phyloP scores from a whole-genome alignment of 1,140 invertebrate genomes.

The Drosophila murphyi region DNA sequence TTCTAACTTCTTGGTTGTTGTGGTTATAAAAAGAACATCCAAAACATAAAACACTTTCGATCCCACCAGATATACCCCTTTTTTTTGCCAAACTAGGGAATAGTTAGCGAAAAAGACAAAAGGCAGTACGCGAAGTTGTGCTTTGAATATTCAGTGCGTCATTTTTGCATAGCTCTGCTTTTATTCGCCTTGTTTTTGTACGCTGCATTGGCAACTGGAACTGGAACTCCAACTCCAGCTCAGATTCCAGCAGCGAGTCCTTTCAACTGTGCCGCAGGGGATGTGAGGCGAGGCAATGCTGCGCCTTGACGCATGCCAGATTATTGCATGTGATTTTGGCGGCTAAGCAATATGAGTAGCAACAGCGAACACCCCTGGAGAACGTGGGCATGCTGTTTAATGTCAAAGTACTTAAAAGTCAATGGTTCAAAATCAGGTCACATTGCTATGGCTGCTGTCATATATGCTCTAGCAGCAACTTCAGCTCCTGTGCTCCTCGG shows the following conservation, averaged over 20 bases:
- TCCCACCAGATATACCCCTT: neutral
- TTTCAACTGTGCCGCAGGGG: constrained; percentile 12
- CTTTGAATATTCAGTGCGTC: constrained; percentile 81
- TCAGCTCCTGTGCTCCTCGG: constrained; percentile 12
- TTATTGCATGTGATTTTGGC: constrained; percentile 67
- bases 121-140: constrained; percentile 57
- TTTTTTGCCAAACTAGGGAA: neutral
- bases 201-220: neutral
- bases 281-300: constrained; percentile 27
- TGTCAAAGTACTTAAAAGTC: constrained; percentile 60
- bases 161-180: constrained; percentile 47
- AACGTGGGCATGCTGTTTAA: constrained; percentile 24
- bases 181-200: constrained; percentile 33
- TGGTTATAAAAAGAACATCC: no score
- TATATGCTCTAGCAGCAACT: neutral
- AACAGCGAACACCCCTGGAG: neutral
- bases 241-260: constrained; percentile 19
- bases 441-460: constrained; percentile 56
- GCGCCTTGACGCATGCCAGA: constrained; percentile 63
- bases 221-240: neutral
- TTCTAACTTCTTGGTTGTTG: no score
- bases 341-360: constrained; percentile 11
- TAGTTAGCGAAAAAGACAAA: constrained; percentile 4
- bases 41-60: no score
- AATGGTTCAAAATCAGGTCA: constrained; percentile 73